phyloP scores from a whole-genome alignment of 2,888 invertebrate genomes.

The Orthosia incerta region DNA sequence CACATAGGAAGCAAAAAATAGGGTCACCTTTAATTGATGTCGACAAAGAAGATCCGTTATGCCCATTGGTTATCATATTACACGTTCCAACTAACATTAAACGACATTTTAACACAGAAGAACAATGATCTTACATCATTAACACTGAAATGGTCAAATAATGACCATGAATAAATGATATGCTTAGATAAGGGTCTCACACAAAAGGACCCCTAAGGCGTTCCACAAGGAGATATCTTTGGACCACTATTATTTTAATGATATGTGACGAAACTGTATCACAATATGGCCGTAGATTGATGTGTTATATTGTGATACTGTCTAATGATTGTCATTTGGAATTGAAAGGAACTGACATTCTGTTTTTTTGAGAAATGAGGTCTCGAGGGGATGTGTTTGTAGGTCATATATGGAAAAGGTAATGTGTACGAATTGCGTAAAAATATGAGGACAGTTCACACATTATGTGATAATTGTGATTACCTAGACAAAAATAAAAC shows the following conservation, averaged over 20 bases:
- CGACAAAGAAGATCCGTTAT: conserved; percentile 81
- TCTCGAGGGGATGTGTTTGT: conserved; percentile 57
- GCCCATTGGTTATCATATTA: conserved; percentile 86
- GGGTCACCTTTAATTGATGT: conserved; percentile 63
- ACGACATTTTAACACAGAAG: conserved; percentile 83
- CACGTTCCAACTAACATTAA: conserved; percentile 86
- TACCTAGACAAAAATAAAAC: too few relatives aligned
- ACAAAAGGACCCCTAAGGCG: conserved; percentile 84
- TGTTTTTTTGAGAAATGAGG: conserved; percentile 51
- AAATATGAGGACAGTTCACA: neutral
- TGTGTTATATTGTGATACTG: conserved; percentile 67
- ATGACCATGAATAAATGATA: conserved; percentile 91
- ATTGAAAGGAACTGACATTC: conserved; percentile 62
- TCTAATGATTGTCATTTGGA: conserved; percentile 69
- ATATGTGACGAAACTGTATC: conserved; percentile 87
- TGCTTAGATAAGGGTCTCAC: conserved; percentile 84
- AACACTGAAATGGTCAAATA: conserved; percentile 90
- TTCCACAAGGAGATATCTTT: conserved; percentile 79
- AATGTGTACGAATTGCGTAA: conserved; percentile 43
- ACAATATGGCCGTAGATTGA: conserved; percentile 74
- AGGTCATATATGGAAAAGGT: conserved; percentile 54
- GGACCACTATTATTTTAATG: conserved; percentile 85
- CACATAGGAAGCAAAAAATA: conserved; percentile 62
- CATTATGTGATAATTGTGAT: neutral
- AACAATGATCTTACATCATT: conserved; percentile 89